Conservation (phyloP, 2,888 invertebrate species). For the Busseola fusca region DNA sequence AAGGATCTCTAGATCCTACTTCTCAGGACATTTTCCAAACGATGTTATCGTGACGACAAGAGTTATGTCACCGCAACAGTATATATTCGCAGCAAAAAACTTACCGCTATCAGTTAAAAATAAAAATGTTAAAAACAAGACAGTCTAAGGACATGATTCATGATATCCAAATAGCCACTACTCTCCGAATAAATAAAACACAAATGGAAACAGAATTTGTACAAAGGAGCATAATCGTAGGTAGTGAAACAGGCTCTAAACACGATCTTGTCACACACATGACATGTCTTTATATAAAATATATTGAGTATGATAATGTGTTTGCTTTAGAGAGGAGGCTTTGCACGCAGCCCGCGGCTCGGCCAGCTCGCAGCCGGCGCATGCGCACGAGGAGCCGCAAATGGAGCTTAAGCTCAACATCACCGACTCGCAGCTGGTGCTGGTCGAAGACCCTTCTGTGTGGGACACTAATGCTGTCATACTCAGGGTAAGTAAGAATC, state of each 20-base stretch:
- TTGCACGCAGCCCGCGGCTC: conserved; percentile 32
- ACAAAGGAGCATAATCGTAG: not conserved
- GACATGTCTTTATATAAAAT: not conserved
- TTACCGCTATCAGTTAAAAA: not conserved
- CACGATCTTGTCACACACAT: not conserved
- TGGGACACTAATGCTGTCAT: conserved; percentile 98
- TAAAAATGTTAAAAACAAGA: not conserved
- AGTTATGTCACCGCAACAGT: not conserved
- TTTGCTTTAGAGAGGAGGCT: conserved; percentile 65
- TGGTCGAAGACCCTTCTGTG: conserved; percentile 96
- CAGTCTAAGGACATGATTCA: not conserved
- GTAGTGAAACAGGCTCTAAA: not conserved
- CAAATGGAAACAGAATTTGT: not conserved
- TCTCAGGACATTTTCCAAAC: not conserved
- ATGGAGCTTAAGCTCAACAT: conserved; percentile 97
- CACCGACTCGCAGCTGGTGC: conserved; percentile 97
- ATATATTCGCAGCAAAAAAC: not conserved
- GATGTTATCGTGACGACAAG: not conserved
- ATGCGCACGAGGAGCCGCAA: conserved; percentile 72
- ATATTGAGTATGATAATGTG: not conserved
- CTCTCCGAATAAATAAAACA: not conserved
- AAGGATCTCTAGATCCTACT: too few species aligned
- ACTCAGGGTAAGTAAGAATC: conserved; percentile 90
- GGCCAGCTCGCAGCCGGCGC: conserved; percentile 33
- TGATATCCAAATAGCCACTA: not conserved